Percentiles rank a stretch among this genome's conserved stretches.
Conservation (phyloP, 1,140 invertebrate species). For the Drosophila bipectinata region DNA sequence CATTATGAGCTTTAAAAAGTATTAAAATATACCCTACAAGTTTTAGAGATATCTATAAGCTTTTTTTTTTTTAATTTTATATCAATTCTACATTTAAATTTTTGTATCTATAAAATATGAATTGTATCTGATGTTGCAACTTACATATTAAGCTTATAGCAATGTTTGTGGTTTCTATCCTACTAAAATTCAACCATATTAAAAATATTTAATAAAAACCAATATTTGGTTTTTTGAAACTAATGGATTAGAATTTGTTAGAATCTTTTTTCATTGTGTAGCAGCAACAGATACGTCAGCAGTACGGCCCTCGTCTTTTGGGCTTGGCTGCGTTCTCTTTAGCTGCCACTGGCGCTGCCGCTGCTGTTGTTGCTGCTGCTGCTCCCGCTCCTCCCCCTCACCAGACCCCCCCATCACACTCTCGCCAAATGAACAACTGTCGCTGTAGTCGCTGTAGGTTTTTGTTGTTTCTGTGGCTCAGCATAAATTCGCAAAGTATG, state of each 20-base stretch:
- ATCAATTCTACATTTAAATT: too few species aligned
- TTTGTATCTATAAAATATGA: background rate
- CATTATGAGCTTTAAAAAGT: too few species aligned
- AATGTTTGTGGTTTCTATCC: too few species aligned
- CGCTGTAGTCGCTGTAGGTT: conserved; percentile 34
- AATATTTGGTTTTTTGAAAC: background rate
- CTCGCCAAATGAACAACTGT: conserved; percentile 60
- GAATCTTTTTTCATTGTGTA: background rate
- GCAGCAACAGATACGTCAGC: conserved; percentile 19
- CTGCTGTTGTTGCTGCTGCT: conserved; percentile 14
- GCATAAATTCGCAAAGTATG: conserved; percentile 82
- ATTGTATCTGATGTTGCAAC: background rate
- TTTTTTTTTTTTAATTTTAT: too few species aligned
- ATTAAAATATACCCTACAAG: background rate
- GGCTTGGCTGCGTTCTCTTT: conserved; percentile 26
- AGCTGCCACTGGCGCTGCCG: background rate
- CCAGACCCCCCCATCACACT: conserved; percentile 10
- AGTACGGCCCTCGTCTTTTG: conserved; percentile 32
- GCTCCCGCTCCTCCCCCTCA: conserved; percentile 11
- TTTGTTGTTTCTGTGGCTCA: conserved; percentile 64
- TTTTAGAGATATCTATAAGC: too few species aligned
- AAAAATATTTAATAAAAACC: too few species aligned
- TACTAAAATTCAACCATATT: too few species aligned
- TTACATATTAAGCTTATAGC: too few species aligned
- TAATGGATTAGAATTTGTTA: background rate